These are phyloP conservation scores for Leucophenga montana DNA, from an alignment of 2,888 invertebrate genomes.

Conservation along the genomic window DNA sequence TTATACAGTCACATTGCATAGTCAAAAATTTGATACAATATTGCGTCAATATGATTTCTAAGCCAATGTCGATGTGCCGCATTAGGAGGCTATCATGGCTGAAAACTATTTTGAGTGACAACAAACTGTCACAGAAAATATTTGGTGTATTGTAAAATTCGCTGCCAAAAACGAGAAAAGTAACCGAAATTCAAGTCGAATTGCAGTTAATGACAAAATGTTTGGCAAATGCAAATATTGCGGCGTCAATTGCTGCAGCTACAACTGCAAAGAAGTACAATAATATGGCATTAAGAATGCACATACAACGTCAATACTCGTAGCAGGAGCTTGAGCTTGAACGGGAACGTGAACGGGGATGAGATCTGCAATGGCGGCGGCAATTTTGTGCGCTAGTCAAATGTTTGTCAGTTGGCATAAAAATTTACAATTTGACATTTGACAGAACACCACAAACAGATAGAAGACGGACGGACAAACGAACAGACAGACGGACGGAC, in stretches of 20 bases:
- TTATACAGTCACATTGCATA: too few relatives aligned
- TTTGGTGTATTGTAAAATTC: constrained; percentile 16
- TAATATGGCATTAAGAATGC: constrained; percentile 47
- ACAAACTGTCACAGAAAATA: constrained; percentile 13
- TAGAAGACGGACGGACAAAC: constrained; percentile 23
- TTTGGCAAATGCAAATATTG: constrained; percentile 54
- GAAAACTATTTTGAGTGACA: constrained; percentile 10
- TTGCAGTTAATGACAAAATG: constrained; percentile 57
- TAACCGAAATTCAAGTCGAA: constrained; percentile 26
- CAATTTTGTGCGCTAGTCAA: constrained; percentile 49
- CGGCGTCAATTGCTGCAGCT: constrained; percentile 35
- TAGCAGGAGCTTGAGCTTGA: too few relatives aligned
- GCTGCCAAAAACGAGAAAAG: not conserved
- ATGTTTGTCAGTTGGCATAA: constrained; percentile 50
- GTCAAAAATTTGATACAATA: too few relatives aligned
- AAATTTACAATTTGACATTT: constrained; percentile 51
- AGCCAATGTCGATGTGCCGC: too few relatives aligned
- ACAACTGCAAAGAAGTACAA: constrained; percentile 38
- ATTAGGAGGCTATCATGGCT: too few relatives aligned
- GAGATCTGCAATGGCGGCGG: constrained; percentile 41
- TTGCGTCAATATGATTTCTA: too few relatives aligned
- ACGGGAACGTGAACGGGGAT: constrained; percentile 32
- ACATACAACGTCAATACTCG: constrained; percentile 37
- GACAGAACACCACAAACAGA: constrained; percentile 45
- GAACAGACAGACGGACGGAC: constrained; percentile 53